Conservation (phyloP, 2,113 vertebrate genomes). For the Xenopus laevis region DNA sequence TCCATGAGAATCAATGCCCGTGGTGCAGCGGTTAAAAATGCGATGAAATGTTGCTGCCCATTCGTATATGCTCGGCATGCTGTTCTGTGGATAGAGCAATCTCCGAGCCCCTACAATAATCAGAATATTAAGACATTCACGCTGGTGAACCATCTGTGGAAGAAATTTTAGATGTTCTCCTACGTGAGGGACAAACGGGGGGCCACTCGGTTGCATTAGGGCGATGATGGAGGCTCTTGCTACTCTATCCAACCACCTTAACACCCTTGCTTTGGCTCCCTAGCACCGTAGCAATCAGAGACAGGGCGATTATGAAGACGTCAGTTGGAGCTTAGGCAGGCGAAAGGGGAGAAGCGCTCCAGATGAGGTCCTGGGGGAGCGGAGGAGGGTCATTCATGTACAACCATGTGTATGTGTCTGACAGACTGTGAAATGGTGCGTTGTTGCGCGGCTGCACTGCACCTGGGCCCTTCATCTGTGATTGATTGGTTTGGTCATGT, state of each 20-base stretch:
- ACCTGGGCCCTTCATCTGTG: slow-evolving; percentile 99
- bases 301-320: slow-evolving; percentile 79
- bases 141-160: too few relatives aligned
- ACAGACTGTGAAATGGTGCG: slow-evolving; percentile 99
- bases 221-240: slow-evolving; percentile 47
- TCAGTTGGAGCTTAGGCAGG: slow-evolving; percentile 76
- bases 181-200: too few relatives aligned
- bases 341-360: slow-evolving; percentile 72
- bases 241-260: slow-evolving; percentile 21
- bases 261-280: slow-evolving; percentile 42
- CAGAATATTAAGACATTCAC: too few relatives aligned
- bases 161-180: too few relatives aligned
- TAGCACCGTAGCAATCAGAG: slow-evolving; percentile 53
- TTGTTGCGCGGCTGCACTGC: slow-evolving; percentile 88
- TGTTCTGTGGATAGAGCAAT: too few relatives aligned
- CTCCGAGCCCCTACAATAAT: too few relatives aligned
- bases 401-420: slow-evolving; percentile 86
- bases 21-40: too few relatives aligned
- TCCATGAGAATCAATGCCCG: too few relatives aligned
- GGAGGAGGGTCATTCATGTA: slow-evolving; percentile 85
- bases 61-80: too few relatives aligned
- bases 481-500: slow-evolving; percentile 99
- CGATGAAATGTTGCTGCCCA: too few relatives aligned
- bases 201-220: slow-evolving; percentile 1
- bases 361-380: slow-evolving; percentile 87